Evolutionary conservation across 37 sponge, comb jelly and placozoan genomes (phyloP).

Genomic region (Halisarca cf. caerulea): DNA sequence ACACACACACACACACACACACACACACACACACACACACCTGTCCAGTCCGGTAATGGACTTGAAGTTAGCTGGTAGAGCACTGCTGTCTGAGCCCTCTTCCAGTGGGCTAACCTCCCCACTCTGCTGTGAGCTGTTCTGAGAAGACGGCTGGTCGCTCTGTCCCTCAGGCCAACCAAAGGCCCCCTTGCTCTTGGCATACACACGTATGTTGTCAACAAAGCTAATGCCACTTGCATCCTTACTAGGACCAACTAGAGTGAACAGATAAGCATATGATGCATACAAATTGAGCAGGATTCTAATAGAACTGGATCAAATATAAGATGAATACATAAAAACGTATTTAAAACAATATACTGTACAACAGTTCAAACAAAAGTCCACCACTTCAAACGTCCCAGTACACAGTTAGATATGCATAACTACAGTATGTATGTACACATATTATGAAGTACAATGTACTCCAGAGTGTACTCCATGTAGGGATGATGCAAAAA

Average conservation of each 20-base stretch:
- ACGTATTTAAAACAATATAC: background rate
- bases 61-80: background rate
- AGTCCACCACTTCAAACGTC: background rate
- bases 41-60: background rate
- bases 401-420: too few relatives aligned
- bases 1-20: background rate
- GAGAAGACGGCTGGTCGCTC: background rate
- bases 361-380: background rate
- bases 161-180: constrained; percentile 80
- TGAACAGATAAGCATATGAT: too few relatives aligned
- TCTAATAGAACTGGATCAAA: background rate
- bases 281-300: background rate
- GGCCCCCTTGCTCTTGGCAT: constrained; percentile 60
- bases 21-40: background rate
- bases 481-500: too few relatives aligned
- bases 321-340: background rate
- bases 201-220: constrained; percentile 71
- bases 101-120: constrained; percentile 14
- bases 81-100: background rate
- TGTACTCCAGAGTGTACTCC: too few relatives aligned
- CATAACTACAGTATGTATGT: too few relatives aligned
- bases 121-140: background rate
- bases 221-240: constrained; percentile 79
- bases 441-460: too few relatives aligned
- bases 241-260: constrained; percentile 82